Evolutionary conservation across 2,797 vertebrate species (phyloP), one percentile per base, ranked within the genome.

Genomic region (Apogon talboti): DNA sequence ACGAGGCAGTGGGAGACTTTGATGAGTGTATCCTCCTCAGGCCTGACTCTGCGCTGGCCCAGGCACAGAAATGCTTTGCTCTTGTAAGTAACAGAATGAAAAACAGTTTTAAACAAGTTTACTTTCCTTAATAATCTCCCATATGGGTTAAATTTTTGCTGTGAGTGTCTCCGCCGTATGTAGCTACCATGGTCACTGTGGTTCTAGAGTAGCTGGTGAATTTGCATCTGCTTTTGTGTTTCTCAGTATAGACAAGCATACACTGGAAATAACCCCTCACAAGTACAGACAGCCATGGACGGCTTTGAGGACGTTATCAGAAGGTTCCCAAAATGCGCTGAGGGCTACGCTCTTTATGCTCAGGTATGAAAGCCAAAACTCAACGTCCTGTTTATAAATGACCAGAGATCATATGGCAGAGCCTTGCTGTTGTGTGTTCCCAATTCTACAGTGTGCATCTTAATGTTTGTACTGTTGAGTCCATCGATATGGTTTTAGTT

Each of bases 1-100:
- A 98, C 56, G 98, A 99, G 85, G 98, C 98, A 1, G 98, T 99
- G 49, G 95, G 94, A 66, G 98, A 99, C 90, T 99, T 99, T 80
- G 97, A 99, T 83, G 96, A 98, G 92, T 99, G 98, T 91, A 99
- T 99, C 87, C 84, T 94, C 53, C 93, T 99, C 81, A 93, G 96
- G 67, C 98, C 98, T 0, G 97, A 99, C 89, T 99, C 97, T 43
- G 98, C 98, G 63, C 93, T 99, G 66, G 98, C 98, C 0, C 98
- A 99, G 90, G 98, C 98, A 53, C 98, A 99, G 91, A 99, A 99
- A 67, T 99, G 98, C 85, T 99, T 99, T 5, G 98, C 98, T 40
- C 90, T 99, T 71, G 98, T 99, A 91, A 89, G 97, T 94, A 11
- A 16, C 46, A 11, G 6, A 12, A 6, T 7, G 1, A 35, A 55